A percentile compares a stretch with the other conserved stretches of the same genome.
phyloP scores from a whole-genome alignment of 1,140 invertebrate genomes.

The Bombus soroeensis region DNA sequence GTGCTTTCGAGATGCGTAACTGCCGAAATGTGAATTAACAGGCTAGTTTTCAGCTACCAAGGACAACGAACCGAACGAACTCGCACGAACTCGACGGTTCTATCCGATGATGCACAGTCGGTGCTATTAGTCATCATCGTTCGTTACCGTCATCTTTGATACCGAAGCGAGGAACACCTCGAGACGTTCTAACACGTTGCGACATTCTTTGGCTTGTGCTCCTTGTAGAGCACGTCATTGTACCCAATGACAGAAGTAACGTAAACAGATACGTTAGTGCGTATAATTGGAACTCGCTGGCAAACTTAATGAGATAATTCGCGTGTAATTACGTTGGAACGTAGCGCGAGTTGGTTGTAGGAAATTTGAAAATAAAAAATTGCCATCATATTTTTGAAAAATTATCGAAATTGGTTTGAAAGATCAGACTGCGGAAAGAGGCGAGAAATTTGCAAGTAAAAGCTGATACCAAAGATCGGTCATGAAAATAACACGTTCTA shows the following conservation, averaged over 20 bases:
- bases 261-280: conserved; percentile 20
- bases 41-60: conserved; percentile 10
- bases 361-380: too few species aligned
- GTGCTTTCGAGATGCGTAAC: not conserved
- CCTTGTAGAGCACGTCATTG: conserved; percentile 16
- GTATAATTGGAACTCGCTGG: not conserved
- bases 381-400: too few species aligned
- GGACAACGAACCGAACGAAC: conserved; percentile 54
- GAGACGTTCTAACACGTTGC: conserved; percentile 10
- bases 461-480: too few species aligned
- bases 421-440: too few species aligned
- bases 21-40: not conserved
- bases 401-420: too few species aligned
- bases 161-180: conserved; percentile 27
- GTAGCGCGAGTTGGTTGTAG: too few species aligned
- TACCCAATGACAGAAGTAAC: conserved; percentile 1
- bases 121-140: conserved; percentile 64
- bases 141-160: conserved; percentile 38
- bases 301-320: not conserved
- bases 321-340: too few species aligned
- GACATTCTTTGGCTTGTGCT: conserved; percentile 18
- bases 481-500: too few species aligned
- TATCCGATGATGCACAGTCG: conserved; percentile 13
- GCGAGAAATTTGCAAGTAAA: too few species aligned
- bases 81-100: not conserved